Evolutionary conservation across 2,797 vertebrate genomes (phyloP).

Genomic region (Salmo trutta): DNA sequence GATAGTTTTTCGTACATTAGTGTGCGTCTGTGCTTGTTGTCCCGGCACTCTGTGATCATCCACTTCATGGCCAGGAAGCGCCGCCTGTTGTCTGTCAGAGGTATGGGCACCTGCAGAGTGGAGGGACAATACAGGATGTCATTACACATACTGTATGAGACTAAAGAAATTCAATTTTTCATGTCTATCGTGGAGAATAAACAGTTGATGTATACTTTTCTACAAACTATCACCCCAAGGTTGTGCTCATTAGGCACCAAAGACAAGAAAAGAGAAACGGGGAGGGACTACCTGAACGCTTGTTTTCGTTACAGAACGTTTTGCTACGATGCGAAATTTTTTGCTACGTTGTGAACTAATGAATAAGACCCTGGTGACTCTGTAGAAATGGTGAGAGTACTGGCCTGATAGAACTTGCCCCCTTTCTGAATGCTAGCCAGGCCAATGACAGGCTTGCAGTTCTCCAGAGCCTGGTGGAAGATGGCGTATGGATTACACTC

Average conservation of each 20-base stretch:
- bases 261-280: too few species aligned
- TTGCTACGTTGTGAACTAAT: background rate
- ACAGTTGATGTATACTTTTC: background rate
- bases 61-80: conserved; percentile 95
- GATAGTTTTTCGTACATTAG: conserved; percentile 90
- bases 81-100: conserved; percentile 80
- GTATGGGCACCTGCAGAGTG: conserved; percentile 83
- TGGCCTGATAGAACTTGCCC: conserved; percentile 90
- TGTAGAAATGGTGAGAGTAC: conserved; percentile 3
- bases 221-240: too few species aligned
- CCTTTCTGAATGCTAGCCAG: conserved; percentile 83
- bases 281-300: too few species aligned
- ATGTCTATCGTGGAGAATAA: background rate
- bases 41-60: conserved; percentile 90
- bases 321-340: too few species aligned
- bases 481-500: conserved; percentile 91
- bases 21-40: conserved; percentile 82
- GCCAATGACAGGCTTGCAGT: conserved; percentile 92
- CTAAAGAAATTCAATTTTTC: background rate
- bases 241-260: too few species aligned
- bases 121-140: background rate
- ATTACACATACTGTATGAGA: background rate
- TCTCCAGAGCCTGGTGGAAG: conserved; percentile 89
- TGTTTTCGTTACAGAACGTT: too few species aligned
- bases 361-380: background rate